phyloP scores from a whole-genome alignment of 2,797 vertebrate species.

The Cossypha polioptera region DNA sequence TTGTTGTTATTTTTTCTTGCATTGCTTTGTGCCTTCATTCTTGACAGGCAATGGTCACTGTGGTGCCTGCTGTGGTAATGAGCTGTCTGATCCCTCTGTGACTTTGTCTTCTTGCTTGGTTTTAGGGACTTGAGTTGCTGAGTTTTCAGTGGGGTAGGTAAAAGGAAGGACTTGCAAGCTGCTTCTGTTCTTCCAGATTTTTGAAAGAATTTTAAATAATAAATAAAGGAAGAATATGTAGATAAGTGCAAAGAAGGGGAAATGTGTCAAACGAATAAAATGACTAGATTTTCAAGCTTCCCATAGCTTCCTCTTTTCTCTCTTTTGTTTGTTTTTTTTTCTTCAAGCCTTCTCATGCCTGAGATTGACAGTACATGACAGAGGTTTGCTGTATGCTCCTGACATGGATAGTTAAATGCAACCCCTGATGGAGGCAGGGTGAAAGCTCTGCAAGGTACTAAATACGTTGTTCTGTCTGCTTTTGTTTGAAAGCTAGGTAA shows the following conservation, averaged over 20 bases:
- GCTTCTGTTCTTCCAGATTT: neutral
- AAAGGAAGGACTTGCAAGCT: neutral
- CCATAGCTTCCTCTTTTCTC: neutral
- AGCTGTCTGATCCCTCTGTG: neutral
- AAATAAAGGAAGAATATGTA: neutral
- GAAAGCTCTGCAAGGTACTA: neutral
- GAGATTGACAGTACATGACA: neutral
- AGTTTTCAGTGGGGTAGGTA: neutral
- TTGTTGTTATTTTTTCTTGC: neutral
- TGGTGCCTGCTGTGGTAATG: neutral
- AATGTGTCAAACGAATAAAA: neutral
- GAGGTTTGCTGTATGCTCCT: neutral
- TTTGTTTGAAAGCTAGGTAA: neutral
- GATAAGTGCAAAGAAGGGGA: neutral
- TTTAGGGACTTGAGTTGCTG: neutral
- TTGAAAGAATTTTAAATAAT: neutral
- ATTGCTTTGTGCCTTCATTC: neutral
- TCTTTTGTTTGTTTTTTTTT: fast-evolving
- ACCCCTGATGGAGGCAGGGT: neutral
- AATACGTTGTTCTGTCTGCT: fast-evolving
- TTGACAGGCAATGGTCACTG: neutral
- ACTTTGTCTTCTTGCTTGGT: neutral
- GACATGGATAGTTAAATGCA: neutral
- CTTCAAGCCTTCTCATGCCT: neutral
- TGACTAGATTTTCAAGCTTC: neutral